A percentile compares a stretch with the other conserved stretches of the same genome.
Evolutionary conservation across 2,797 vertebrate genomes (phyloP).

Genomic region (Trachurus trachurus): DNA sequence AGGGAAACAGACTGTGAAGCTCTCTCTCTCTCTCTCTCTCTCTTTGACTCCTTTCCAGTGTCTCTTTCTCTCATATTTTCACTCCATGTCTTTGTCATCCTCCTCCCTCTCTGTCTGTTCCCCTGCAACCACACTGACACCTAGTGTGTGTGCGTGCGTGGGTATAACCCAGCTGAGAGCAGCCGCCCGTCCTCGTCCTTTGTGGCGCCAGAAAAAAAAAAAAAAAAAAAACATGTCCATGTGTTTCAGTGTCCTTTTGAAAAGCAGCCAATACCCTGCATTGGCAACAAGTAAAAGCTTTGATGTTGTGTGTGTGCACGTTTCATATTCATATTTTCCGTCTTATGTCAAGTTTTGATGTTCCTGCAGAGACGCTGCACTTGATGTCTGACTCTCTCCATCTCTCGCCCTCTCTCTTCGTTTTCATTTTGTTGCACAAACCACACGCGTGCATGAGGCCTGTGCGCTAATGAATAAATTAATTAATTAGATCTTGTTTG

Average conservation of each 20-base stretch:
- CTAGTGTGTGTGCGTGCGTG: slow-evolving; percentile 34
- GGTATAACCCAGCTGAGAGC: slow-evolving; percentile 30
- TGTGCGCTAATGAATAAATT: slow-evolving; percentile 78
- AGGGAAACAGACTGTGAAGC: slow-evolving; percentile 53
- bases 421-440: slow-evolving; percentile 65
- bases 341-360: slow-evolving; percentile 69
- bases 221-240: slow-evolving; percentile 14
- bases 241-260: slow-evolving; percentile 66
- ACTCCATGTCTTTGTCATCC: slow-evolving; percentile 11
- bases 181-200: slow-evolving; percentile 12
- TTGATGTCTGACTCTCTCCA: slow-evolving; percentile 44
- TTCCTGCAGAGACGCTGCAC: slow-evolving; percentile 52
- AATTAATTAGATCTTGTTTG: slow-evolving; percentile 83
- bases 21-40: slow-evolving; percentile 17
- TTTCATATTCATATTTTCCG: slow-evolving; percentile 73
- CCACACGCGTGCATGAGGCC: slow-evolving; percentile 55
- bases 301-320: slow-evolving; percentile 65
- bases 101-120: slow-evolving; percentile 23
- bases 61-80: slow-evolving; percentile 29
- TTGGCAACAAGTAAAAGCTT: slow-evolving; percentile 56
- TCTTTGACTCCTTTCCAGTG: slow-evolving; percentile 18
- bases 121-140: slow-evolving; percentile 54
- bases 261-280: slow-evolving; percentile 55
- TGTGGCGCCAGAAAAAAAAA: slow-evolving; percentile 15
- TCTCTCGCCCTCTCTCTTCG: slow-evolving; percentile 22